Evolutionary conservation across 2,113 vertebrate genomes (phyloP), one percentile per base, ranked within the genome.

Genomic region (Calyptommatus sinebrachiatus): DNA sequence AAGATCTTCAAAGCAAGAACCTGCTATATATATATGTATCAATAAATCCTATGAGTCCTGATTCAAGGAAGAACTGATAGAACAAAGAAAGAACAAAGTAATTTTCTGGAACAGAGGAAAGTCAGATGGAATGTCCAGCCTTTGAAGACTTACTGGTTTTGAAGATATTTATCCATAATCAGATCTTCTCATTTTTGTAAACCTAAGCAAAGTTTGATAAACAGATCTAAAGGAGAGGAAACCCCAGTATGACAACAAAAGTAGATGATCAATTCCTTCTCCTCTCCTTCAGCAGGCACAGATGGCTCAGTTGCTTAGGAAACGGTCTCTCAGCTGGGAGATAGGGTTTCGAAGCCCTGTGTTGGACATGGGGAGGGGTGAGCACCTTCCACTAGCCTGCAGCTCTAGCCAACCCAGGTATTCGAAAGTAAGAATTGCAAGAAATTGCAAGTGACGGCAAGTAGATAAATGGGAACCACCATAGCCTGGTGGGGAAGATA

Each of bases 21-120:
- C 62, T 45, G 60, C 73, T 41, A n/a, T 62, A 45, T 63, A 12
- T 31, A 61, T 35, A 9, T 79, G 35, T 71, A 61, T 18, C n/a
- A 35, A 1, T 31, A 10, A 20, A 82, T 35, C 50, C 3, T 85
- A 80, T 11, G 70, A 65, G 31, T 7, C 31, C 12, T 69, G 70
- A 6, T 50, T 18, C 26, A 35, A 76, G 24, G 41, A 82, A 75
- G 71, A 0, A 0, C 74, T 77, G 84, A 35, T 28, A 82, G 14
- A 41, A 41, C 35, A 41, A 41, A 41, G 35, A 41, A 41, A 41
- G 35, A 41, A 41, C 5, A 41, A 48, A 78, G 69, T 12, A 6
- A 2, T 76, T 9, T 50, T 75, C 71, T 80, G 60, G 69, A 78
- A 78, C 65, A 77, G 76, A 35, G n/a, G 57, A 75, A 81, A 61